These are phyloP conservation scores for Psammodynastes pulverulentus DNA, from an alignment of 2,113 vertebrate genomes.

Conservation along the genomic window DNA sequence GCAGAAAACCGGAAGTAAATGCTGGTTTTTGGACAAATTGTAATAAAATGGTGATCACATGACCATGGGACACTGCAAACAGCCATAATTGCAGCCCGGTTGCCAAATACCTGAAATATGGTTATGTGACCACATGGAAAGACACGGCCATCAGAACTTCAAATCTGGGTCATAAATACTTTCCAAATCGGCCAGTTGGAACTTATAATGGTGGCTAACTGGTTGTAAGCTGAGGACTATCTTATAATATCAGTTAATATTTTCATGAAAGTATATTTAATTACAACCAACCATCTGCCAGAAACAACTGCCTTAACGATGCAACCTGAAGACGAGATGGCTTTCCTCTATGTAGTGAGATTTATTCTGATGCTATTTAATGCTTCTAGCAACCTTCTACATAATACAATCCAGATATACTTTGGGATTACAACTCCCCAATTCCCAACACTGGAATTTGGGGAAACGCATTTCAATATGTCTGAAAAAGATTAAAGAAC, in stretches of 20 bases:
- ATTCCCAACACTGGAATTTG: neutral
- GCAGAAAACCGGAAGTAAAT: neutral
- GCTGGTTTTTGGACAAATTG: neutral
- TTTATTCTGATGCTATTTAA: neutral
- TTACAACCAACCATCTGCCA: neutral
- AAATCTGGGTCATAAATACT: neutral
- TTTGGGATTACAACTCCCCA: neutral
- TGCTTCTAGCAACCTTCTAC: neutral
- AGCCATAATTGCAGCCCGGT: neutral
- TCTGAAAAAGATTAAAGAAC: neutral
- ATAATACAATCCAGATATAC: neutral
- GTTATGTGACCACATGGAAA: neutral
- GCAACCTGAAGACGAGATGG: neutral
- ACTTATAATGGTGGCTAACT: neutral
- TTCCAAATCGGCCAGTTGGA: neutral
- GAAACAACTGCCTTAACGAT: neutral
- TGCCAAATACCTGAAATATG: neutral
- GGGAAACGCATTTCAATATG: neutral
- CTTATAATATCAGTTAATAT: neutral
- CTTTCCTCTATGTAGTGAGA: neutral
- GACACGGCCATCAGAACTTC: neutral
- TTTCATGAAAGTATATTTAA: neutral
- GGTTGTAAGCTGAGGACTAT: neutral
- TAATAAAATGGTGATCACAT: neutral
- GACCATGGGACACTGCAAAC: neutral